Evolutionary conservation across 2,113 vertebrate genomes (phyloP).

Genomic region (Oreocharis arfaki): DNA sequence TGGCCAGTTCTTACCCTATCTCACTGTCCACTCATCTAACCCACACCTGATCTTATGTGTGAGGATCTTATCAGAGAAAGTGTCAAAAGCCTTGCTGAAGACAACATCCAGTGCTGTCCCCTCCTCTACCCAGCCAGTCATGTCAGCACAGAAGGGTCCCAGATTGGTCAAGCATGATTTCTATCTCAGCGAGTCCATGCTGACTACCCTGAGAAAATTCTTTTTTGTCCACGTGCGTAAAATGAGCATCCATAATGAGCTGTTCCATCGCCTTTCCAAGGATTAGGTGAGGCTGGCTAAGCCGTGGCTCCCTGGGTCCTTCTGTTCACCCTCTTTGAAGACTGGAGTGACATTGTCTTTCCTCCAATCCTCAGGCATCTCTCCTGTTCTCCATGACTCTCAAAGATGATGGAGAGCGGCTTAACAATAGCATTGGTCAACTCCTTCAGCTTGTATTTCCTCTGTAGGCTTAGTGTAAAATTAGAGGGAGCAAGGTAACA

Average conservation of each 20-base stretch:
- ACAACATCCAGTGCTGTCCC: not conserved
- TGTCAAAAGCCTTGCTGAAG: not conserved
- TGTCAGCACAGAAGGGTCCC: not conserved
- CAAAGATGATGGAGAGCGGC: not conserved
- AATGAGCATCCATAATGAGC: not conserved
- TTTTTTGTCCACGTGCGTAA: fast-evolving
- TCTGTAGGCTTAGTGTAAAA: not conserved
- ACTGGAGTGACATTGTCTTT: not conserved
- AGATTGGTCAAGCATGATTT: not conserved
- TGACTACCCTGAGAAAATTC: not conserved
- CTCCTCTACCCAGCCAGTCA: not conserved
- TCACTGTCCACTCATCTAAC: not conserved
- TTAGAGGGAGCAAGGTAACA: not conserved
- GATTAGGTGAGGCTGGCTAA: not conserved
- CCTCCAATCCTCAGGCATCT: not conserved
- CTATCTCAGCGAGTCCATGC: not conserved
- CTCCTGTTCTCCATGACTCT: not conserved
- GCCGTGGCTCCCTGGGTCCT: not conserved
- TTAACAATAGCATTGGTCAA: not conserved
- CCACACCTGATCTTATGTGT: fast-evolving
- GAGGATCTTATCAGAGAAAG: not conserved
- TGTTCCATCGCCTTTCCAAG: not conserved
- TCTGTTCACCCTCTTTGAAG: not conserved
- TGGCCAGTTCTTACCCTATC: not conserved
- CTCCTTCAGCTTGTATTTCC: not conserved